A percentile compares a stretch with the other conserved stretches of the same genome.
phyloP scores from a whole-genome alignment of 2,888 invertebrate genomes.

The Andrena bucephala region DNA sequence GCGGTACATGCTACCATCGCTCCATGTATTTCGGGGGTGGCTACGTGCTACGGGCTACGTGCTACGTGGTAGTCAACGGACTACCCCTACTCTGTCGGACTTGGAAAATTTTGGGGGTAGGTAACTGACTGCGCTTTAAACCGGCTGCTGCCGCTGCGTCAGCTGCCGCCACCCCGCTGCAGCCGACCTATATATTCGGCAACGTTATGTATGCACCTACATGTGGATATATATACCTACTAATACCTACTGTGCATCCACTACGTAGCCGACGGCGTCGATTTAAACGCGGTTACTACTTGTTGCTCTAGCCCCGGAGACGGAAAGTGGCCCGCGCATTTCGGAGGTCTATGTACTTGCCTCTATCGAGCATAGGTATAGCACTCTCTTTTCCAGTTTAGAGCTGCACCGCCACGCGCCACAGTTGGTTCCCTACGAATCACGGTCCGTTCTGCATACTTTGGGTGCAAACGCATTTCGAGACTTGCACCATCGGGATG shows the following conservation, averaged over 20 bases:
- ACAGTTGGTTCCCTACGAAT: too few relatives aligned
- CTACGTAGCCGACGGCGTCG: conserved; percentile 71
- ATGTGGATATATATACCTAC: conserved; percentile 53
- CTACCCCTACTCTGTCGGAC: conserved; percentile 54
- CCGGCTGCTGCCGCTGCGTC: conserved; percentile 56
- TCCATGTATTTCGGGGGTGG: conserved; percentile 49
- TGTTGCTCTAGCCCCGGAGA: conserved; percentile 81
- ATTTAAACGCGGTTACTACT: conserved; percentile 82
- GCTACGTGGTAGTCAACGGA: conserved; percentile 44
- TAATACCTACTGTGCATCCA: conserved; percentile 68
- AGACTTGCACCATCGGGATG: too few relatives aligned
- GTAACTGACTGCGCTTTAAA: conserved; percentile 64
- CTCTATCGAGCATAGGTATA: not conserved
- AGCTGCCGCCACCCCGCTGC: conserved; percentile 59
- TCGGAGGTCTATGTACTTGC: conserved; percentile 31
- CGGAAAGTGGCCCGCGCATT: conserved; percentile 58
- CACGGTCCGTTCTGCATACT: too few relatives aligned
- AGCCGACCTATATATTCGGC: conserved; percentile 59
- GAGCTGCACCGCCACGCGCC: too few relatives aligned
- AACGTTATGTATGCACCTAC: conserved; percentile 49
- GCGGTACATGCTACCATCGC: conserved; percentile 26
- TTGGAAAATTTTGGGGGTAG: conserved; percentile 75
- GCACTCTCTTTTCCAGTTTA: conserved; percentile 28
- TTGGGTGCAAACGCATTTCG: too few relatives aligned
- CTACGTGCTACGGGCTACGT: conserved; percentile 17